Evolutionary conservation across 2,888 invertebrate genomes (phyloP), one percentile per base, ranked within the genome.

Genomic region (Lepidocyrtinus sp.): DNA sequence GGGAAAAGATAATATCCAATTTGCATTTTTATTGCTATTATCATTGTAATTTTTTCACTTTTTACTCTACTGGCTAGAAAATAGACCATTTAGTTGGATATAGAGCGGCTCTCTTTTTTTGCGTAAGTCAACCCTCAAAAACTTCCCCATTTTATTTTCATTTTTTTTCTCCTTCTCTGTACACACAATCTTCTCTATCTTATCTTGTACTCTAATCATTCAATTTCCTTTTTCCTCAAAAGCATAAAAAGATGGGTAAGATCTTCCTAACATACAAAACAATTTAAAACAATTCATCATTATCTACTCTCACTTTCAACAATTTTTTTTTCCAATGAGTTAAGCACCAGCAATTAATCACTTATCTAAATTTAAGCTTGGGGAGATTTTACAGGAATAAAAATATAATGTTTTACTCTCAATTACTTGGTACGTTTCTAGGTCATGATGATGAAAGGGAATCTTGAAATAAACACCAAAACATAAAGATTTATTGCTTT

Each of bases 291-390:
- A n/a, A 12, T 36, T 36, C 36, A 36, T 36, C 5, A 36, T 36
- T 36, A 36, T 36, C 74, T 79, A 79, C 79, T 79, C 79, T 79
- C 79, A 74, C 79, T 79, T 79, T 79, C 79, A 74, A 70, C 74
- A 69, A 70, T 64, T 74, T 74, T 74, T 69, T 64, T 45, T 50
- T 27, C 36, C 5, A 36, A 36, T 36, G 24, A 5, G 5, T 68
- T 24, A 7, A 19, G 15, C 21, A 73, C 22, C 50, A 68, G 70
- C 64, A 79, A 79, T 79, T 79, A 79, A 79, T 79, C 64, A 63
- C 55, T n/a, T n/a, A 36, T 36, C 36, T 36, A 36, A 36, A 36
- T 36, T n/a, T n/a, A n/a, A n/a, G n/a, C n/a, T n/a, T n/a, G n/a
- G n/a, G n/a, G n/a, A n/a, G n/a, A n/a, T n/a, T n/a, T n/a, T n/a